A percentile compares a stretch with the other conserved stretches of the same genome.
Evolutionary conservation across 2,113 vertebrate species (phyloP).

Genomic region (Opisthocomus hoazin): DNA sequence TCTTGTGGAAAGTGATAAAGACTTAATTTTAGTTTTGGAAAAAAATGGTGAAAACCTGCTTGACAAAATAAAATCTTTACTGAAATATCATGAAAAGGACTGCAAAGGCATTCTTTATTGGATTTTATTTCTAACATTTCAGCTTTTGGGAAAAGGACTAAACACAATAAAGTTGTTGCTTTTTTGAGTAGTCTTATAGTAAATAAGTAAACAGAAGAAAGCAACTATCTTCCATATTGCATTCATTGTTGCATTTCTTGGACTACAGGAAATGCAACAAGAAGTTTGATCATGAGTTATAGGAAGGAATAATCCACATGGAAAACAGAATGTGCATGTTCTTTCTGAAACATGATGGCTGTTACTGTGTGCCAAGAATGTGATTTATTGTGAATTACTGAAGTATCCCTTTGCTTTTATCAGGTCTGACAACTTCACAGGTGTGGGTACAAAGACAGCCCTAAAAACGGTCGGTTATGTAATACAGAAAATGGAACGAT

Average conservation of each 20-base stretch:
- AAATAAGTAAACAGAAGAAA: neutral
- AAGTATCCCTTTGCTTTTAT: constrained; percentile 47
- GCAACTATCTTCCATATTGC: neutral
- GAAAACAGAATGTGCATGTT: constrained; percentile 2
- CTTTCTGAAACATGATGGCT: constrained; percentile 26
- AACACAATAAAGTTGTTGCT: neutral
- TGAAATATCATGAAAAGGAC: neutral
- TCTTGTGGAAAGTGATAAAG: neutral
- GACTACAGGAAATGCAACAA: neutral
- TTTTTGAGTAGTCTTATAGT: neutral
- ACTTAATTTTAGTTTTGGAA: neutral
- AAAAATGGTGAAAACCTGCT: neutral
- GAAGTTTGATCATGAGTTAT: constrained; percentile 24
- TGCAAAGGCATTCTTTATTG: neutral
- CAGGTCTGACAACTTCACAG: constrained; percentile 59
- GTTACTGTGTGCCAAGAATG: constrained; percentile 29
- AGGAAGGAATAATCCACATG: constrained; percentile 11
- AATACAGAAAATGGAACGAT: constrained; percentile 65
- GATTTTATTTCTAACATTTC: neutral
- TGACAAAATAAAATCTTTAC: neutral
- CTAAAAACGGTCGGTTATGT: constrained; percentile 48
- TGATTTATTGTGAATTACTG: constrained; percentile 53
- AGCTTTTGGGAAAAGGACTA: neutral
- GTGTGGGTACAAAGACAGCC: constrained; percentile 53
- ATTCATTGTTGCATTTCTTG: neutral